Conservation (phyloP, 2,797 vertebrate genomes). For the Muraenolepis orangiensis region DNA sequence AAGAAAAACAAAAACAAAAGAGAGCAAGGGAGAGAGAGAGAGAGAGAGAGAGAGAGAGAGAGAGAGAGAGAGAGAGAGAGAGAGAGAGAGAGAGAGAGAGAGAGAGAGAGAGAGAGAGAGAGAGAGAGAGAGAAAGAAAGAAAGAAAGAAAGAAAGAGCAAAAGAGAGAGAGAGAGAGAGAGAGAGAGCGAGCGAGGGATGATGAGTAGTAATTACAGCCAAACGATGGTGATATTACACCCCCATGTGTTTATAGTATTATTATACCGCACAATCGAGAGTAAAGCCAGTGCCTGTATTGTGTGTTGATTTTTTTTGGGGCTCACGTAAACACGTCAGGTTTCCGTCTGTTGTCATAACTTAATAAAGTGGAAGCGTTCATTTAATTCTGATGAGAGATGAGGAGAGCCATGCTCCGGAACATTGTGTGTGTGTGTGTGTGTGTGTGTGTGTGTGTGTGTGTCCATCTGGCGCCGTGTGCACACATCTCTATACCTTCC, state of each 20-base stretch:
- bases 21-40: slow-evolving; percentile 36
- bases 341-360: slow-evolving; percentile 45
- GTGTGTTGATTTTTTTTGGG: slow-evolving; percentile 48
- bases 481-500: slow-evolving; percentile 19
- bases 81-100: slow-evolving; percentile 39
- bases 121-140: slow-evolving; percentile 42
- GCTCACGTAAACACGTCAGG: slow-evolving; percentile 54
- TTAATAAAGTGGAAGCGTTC: too few species aligned
- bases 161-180: slow-evolving; percentile 40
- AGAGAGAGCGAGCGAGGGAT: slow-evolving; percentile 36
- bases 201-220: slow-evolving; percentile 56
- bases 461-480: slow-evolving; percentile 1
- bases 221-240: slow-evolving; percentile 64
- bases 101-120: slow-evolving; percentile 36
- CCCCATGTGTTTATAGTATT: slow-evolving; percentile 7
- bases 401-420: too few species aligned
- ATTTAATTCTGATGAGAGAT: too few species aligned
- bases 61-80: slow-evolving; percentile 37
- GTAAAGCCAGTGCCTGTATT: slow-evolving; percentile 33
- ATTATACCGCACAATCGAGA: slow-evolving; percentile 42
- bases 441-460: slow-evolving; percentile 3
- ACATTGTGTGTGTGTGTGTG: slow-evolving; percentile 4
- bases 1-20: slow-evolving; percentile 47
- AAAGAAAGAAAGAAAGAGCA: too few species aligned
- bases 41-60: slow-evolving; percentile 42